phyloP scores from a whole-genome alignment of 2,797 vertebrate genomes.

The Cuculus canorus region DNA sequence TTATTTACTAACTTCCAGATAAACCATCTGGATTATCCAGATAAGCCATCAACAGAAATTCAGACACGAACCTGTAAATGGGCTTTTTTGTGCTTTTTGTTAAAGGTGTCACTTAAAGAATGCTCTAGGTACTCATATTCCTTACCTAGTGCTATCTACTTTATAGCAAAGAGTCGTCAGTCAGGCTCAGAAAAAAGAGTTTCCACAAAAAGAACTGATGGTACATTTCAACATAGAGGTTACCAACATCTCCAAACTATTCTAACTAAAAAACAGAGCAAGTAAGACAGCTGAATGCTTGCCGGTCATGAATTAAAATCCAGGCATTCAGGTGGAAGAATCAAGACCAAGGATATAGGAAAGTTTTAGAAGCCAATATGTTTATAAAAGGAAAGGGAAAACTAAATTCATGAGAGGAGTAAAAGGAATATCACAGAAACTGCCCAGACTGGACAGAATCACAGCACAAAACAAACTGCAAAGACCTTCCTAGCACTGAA shows the following conservation, averaged over 20 bases:
- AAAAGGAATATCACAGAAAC: background rate
- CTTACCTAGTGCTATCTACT: rapidly evolving
- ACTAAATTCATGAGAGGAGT: background rate
- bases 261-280: background rate
- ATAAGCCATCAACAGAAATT: background rate
- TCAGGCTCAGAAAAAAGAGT: background rate
- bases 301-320: constrained; percentile 50
- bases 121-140: background rate
- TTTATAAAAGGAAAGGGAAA: background rate
- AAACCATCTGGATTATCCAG: too few species aligned
- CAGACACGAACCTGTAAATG: background rate
- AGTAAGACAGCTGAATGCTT: background rate
- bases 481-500: background rate
- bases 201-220: background rate
- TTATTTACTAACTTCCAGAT: background rate
- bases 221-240: background rate
- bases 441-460: background rate
- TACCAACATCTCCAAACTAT: background rate
- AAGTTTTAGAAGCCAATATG: background rate
- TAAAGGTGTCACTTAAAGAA: background rate
- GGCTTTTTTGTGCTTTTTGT: background rate
- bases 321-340: background rate
- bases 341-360: background rate
- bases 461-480: background rate
- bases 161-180: background rate